phyloP scores from a whole-genome alignment of 2,797 vertebrate genomes.

The Hephaestus fuliginosus region DNA sequence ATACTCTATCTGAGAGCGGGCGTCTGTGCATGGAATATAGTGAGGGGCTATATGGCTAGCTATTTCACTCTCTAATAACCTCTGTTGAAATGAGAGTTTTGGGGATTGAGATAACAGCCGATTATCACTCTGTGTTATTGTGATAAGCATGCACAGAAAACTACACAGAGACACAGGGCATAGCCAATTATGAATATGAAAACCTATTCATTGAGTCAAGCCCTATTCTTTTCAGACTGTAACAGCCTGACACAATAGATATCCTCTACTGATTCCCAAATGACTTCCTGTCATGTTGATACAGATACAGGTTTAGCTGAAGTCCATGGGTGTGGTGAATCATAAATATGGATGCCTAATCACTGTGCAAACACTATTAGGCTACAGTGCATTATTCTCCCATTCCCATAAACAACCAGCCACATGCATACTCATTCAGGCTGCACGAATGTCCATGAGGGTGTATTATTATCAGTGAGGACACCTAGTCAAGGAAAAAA shows the following conservation, averaged over 20 bases:
- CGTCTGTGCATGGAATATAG: conserved; percentile 54
- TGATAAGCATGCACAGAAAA: conserved; percentile 80
- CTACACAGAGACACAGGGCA: conserved; percentile 71
- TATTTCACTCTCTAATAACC: conserved; percentile 80
- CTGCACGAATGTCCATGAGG: conserved; percentile 25
- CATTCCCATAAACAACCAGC: conserved; percentile 55
- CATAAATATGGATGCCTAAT: conserved; percentile 66
- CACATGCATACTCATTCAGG: conserved; percentile 37
- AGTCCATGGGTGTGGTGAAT: conserved; percentile 62
- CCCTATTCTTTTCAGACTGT: conserved; percentile 71
- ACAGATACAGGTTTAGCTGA: conserved; percentile 71
- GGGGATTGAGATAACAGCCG: conserved; percentile 81
- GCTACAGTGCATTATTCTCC: conserved; percentile 41
- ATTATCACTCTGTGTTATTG: conserved; percentile 80
- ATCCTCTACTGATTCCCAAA: conserved; percentile 76
- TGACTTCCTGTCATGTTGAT: conserved; percentile 79
- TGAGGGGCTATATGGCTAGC: conserved; percentile 67
- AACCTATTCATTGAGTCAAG: conserved; percentile 76
- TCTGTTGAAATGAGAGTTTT: conserved; percentile 81
- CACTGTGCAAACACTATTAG: conserved; percentile 59
- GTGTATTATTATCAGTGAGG: conserved; percentile 41
- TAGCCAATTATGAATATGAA: conserved; percentile 78
- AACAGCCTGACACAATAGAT: conserved; percentile 77
- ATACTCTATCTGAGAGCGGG: conserved; percentile 55
- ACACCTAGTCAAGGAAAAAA: conserved; percentile 22